Evolutionary conservation across 2,113 vertebrate species (phyloP).

Genomic region (Lophius piscatorius): DNA sequence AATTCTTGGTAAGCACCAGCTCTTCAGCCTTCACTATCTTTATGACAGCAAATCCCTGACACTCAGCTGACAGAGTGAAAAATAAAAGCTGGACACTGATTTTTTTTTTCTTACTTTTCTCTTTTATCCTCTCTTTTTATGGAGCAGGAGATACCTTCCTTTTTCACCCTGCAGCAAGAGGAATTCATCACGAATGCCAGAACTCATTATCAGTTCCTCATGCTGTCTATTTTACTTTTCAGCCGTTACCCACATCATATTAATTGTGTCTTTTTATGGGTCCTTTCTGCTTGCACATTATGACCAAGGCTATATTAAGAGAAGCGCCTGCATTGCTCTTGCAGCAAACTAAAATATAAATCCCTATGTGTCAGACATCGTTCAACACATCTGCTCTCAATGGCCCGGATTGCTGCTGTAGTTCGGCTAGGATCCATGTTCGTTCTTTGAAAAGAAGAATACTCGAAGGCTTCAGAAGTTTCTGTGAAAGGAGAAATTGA

Average conservation of each 20-base stretch:
- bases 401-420: conserved; percentile 6
- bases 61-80: conserved; percentile 73
- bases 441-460: conserved; percentile 35
- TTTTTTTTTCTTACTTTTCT: conserved; percentile 73
- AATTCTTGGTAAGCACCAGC: conserved; percentile 84
- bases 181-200: conserved; percentile 54
- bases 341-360: conserved; percentile 25
- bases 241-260: conserved; percentile 43
- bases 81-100: conserved; percentile 67
- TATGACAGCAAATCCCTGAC: conserved; percentile 78
- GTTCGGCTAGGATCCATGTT: conserved; percentile 13
- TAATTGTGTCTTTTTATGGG: conserved; percentile 65
- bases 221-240: conserved; percentile 56
- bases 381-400: background rate
- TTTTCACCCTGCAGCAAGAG: conserved; percentile 53
- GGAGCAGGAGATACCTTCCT: conserved; percentile 33
- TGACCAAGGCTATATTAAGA: conserved; percentile 30
- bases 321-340: conserved; percentile 6
- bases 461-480: conserved; percentile 62
- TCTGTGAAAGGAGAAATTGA: conserved; percentile 73
- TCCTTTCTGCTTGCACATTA: conserved; percentile 38
- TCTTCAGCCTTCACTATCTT: conserved; percentile 76
- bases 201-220: conserved; percentile 64
- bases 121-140: conserved; percentile 67
- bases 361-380: conserved; percentile 15